Conservation (phyloP, 1,140 invertebrate species). For the Neotoxoptera formosana region DNA sequence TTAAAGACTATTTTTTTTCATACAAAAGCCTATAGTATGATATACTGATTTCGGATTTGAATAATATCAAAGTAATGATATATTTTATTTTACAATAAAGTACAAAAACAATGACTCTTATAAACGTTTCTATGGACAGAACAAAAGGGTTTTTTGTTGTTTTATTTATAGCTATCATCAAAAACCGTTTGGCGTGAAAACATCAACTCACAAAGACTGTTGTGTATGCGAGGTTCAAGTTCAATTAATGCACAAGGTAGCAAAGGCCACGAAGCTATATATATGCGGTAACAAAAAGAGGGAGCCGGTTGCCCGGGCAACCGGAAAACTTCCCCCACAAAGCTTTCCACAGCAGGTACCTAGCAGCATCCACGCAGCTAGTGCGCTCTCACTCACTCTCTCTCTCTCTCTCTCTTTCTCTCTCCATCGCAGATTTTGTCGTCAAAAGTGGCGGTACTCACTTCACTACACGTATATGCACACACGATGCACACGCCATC, state of each 20-base stretch:
- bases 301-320: conserved; percentile 46
- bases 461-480: conserved; percentile 21
- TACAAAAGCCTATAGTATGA: not conserved
- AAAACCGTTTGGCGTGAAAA: conserved; percentile 40
- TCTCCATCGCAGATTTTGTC: conserved; percentile 28
- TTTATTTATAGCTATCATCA: conserved; percentile 41
- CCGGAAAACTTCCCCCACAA: conserved; percentile 40
- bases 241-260: conserved; percentile 56
- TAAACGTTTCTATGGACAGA: not conserved
- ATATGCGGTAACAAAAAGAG: conserved; percentile 43
- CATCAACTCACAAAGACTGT: conserved; percentile 44
- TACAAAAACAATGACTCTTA: not conserved
- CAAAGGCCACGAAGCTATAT: conserved; percentile 35
- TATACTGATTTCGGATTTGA: conserved; percentile 6
- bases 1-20: not conserved
- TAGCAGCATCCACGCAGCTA: not conserved
- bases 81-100: not conserved
- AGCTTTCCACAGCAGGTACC: conserved; percentile 22
- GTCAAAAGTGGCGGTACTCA: conserved; percentile 50
- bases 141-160: conserved; percentile 9
- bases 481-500: conserved; percentile 3
- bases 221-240: conserved; percentile 38
- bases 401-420: no score
- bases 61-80: not conserved
- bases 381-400: not conserved